Conservation (phyloP, 2,888 invertebrate genomes). For the Drosophila melanosoma region DNA sequence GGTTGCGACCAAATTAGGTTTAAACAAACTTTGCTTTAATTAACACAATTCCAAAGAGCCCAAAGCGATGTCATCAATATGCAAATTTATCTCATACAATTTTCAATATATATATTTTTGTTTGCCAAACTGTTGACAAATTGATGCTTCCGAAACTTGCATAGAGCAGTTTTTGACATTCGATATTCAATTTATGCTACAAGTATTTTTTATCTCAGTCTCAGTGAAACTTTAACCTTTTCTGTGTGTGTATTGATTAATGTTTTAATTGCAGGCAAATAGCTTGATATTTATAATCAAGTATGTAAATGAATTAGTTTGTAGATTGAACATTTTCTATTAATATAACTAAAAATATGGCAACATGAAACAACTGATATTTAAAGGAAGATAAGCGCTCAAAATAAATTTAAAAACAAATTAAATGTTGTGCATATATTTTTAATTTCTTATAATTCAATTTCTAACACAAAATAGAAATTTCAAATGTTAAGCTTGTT, state of each 20-base stretch:
- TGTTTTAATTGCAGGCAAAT: not conserved
- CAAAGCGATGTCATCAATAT: conserved; percentile 43
- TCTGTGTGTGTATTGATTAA: not conserved
- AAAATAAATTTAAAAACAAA: too few relatives aligned
- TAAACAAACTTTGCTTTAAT: conserved; percentile 52
- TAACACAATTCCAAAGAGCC: conserved; percentile 24
- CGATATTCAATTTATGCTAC: not conserved
- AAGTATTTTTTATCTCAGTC: not conserved
- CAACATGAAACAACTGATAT: too few relatives aligned
- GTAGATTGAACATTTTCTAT: not conserved
- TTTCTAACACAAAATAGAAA: too few relatives aligned
- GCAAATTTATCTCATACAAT: conserved; percentile 41
- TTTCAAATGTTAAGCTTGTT: too few relatives aligned
- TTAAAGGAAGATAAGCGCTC: too few relatives aligned
- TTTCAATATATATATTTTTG: conserved; percentile 3
- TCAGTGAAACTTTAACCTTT: conserved; percentile 8
- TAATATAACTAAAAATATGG: too few relatives aligned
- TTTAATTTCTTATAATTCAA: too few relatives aligned
- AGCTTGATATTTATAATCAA: not conserved
- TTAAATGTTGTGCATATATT: too few relatives aligned
- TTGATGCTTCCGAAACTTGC: not conserved
- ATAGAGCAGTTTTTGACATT: conserved; percentile 27
- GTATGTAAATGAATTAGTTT: not conserved
- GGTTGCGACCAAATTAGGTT: conserved; percentile 44
- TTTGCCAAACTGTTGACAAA: not conserved